These are phyloP conservation scores for Hymenochirus boettgeri DNA, from an alignment of 2,113 vertebrate species.

Conservation along the genomic window DNA sequence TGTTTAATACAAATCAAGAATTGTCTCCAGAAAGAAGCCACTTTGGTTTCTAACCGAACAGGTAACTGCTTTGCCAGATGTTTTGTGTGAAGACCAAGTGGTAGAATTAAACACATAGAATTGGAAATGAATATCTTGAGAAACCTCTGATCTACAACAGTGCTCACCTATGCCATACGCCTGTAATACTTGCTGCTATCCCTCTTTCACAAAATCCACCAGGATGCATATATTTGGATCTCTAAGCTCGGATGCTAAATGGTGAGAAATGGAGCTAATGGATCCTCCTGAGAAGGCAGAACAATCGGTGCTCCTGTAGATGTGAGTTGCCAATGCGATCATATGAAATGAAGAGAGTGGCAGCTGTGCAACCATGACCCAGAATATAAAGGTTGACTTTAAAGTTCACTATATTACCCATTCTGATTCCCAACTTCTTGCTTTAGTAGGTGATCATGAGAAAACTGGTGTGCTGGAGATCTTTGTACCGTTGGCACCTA, in stretches of 20 bases:
- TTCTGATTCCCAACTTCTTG: conserved; percentile 63
- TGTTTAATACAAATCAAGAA: too few species aligned
- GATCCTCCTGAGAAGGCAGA: conserved; percentile 18
- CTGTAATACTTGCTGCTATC: background rate
- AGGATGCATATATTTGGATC: background rate
- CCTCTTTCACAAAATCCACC: background rate
- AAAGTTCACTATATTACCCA: conserved; percentile 79
- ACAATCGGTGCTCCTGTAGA: background rate
- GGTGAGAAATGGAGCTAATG: conserved; percentile 8
- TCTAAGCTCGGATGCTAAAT: background rate
- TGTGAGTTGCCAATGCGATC: background rate
- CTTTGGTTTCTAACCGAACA: background rate
- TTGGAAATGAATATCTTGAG: background rate
- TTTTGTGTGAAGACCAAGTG: background rate
- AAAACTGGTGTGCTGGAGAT: conserved; percentile 77
- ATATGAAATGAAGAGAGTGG: conserved; percentile 52
- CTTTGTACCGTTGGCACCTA: conserved; percentile 66
- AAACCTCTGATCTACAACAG: background rate
- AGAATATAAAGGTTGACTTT: conserved; percentile 71
- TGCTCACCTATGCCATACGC: background rate
- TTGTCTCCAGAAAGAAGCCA: background rate
- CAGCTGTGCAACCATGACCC: conserved; percentile 64
- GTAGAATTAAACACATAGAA: background rate
- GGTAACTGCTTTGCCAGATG: background rate
- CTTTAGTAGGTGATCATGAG: conserved; percentile 75